A percentile compares a stretch with the other conserved stretches of the same genome.
phyloP scores from a whole-genome alignment of 2,113 vertebrate species.

The Ahaetulla prasina region DNA sequence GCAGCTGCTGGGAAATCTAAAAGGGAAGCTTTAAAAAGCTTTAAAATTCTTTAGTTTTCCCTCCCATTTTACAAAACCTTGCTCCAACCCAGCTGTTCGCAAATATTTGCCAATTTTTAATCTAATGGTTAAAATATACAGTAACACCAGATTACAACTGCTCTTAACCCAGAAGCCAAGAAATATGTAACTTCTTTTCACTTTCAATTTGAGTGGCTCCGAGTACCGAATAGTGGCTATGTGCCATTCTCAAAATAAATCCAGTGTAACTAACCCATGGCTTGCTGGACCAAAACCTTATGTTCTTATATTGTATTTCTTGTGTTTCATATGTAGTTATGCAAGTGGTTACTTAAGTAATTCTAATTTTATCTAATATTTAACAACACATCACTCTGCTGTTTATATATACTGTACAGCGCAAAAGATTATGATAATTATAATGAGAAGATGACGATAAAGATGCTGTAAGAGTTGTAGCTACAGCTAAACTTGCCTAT shows the following conservation, averaged over 20 bases:
- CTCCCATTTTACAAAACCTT: slow-evolving; percentile 27
- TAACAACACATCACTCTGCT: background rate
- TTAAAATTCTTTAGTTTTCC: slow-evolving; percentile 39
- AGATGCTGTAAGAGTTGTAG: background rate
- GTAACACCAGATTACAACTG: slow-evolving; percentile 57
- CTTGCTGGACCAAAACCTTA: slow-evolving; percentile 4
- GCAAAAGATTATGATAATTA: background rate
- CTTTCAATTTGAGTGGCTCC: slow-evolving; percentile 30
- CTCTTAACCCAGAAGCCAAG: slow-evolving; percentile 12
- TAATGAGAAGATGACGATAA: background rate
- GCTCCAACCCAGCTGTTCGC: slow-evolving; percentile 53
- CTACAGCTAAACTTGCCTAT: background rate
- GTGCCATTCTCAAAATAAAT: slow-evolving; percentile 50
- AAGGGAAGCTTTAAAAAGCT: slow-evolving; percentile 13
- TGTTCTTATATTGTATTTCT: background rate
- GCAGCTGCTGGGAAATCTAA: slow-evolving; percentile 53
- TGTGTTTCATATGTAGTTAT: background rate
- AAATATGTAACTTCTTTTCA: slow-evolving; percentile 29
- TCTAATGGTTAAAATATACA: slow-evolving; percentile 54
- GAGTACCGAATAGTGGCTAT: slow-evolving; percentile 40
- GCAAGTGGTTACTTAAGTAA: background rate
- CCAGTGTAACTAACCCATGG: slow-evolving; percentile 31
- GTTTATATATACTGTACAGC: background rate
- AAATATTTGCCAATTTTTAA: slow-evolving; percentile 47
- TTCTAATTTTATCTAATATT: background rate